Percentiles rank a stretch among this genome's conserved stretches.
phyloP scores from a whole-genome alignment of 2,888 invertebrate species.

The Iselma pallidipennis region DNA sequence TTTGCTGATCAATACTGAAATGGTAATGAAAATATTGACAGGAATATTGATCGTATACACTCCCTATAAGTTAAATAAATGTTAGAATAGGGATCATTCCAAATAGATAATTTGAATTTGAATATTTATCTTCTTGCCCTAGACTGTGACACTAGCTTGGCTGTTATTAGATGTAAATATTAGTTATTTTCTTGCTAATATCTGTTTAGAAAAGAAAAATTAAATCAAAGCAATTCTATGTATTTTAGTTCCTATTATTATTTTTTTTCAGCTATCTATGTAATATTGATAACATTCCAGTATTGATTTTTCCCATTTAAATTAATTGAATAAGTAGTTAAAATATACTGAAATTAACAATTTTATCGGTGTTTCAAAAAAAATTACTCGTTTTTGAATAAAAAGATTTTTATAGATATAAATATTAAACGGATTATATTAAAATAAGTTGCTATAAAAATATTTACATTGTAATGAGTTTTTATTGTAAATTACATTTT shows the following conservation, averaged over 20 bases:
- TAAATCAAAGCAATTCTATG: neutral
- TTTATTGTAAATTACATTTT: neutral
- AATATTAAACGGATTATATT: too few relatives aligned
- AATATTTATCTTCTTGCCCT: slow-evolving; percentile 33
- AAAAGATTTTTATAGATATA: too few relatives aligned
- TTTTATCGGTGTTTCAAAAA: too few relatives aligned
- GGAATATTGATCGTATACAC: too few relatives aligned
- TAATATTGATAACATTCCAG: neutral
- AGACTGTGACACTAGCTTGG: slow-evolving; percentile 40
- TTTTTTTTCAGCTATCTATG: neutral
- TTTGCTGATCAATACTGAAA: too few relatives aligned
- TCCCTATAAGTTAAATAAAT: too few relatives aligned
- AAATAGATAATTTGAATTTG: neutral
- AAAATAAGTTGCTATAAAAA: neutral
- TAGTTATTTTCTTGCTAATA: slow-evolving; percentile 16
- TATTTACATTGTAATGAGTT: neutral
- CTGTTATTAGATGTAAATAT: slow-evolving; percentile 37
- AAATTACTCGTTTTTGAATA: too few relatives aligned
- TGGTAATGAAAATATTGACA: too few relatives aligned
- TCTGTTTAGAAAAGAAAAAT: slow-evolving; percentile 2
- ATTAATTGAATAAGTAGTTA: too few relatives aligned
- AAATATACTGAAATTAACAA: too few relatives aligned
- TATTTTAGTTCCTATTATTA: neutral
- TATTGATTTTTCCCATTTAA: neutral
- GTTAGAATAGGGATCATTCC: slow-evolving; percentile 8